Evolutionary conservation across 2,797 vertebrate genomes (phyloP), one percentile per base, ranked within the genome.

Genomic region (Anolis apletophallus): DNA sequence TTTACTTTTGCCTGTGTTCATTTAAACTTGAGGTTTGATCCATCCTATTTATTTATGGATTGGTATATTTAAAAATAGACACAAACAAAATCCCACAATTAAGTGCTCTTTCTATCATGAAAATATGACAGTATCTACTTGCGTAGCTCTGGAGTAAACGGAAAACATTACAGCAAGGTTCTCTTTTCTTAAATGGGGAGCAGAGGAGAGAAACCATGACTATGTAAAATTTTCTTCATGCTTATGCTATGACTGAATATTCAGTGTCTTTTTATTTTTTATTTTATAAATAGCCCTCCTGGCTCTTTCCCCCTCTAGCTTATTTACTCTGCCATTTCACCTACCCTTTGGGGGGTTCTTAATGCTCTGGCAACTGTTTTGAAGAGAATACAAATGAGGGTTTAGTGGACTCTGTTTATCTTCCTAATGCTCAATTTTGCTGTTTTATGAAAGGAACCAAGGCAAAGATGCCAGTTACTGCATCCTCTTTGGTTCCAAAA

Each of bases 341-440:
- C 1, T 84, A 36, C 19, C 36, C 67, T 71, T 83, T 86, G 80
- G 9, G 69, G 72, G 57, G 67, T 68, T 68, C 55, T 75, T 29
- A 72, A 68, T 29, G 0, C 50, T 79, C 76, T 10, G 0, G 71
- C 83, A 13, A 46, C 2, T 10, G 23, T 54, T 64, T 76, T 69
- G 55, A 81, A 67, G 71, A 71, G 29, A 14, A 61, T 1, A 21
- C 2, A 72, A 61, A 36, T 3, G 79, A 55, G 40, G 19, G 46
- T 0, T 0, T 0, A 16, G 19, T 32, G 34, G 71, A 68, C 76
- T 85, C n/a, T 21, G 68, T 86, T 86, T 34, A 55, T 81, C 32
- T 85, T 72, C 36, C 26, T 80, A 19, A 0, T 5, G n/a, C 40
- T 52, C 55, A 54, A 34, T 61, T 83, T 78, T 52, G 52, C 52